Base-by-base conservation (phyloP, 2,797 vertebrate genomes). In the Pelodytes ibericus region DNA sequence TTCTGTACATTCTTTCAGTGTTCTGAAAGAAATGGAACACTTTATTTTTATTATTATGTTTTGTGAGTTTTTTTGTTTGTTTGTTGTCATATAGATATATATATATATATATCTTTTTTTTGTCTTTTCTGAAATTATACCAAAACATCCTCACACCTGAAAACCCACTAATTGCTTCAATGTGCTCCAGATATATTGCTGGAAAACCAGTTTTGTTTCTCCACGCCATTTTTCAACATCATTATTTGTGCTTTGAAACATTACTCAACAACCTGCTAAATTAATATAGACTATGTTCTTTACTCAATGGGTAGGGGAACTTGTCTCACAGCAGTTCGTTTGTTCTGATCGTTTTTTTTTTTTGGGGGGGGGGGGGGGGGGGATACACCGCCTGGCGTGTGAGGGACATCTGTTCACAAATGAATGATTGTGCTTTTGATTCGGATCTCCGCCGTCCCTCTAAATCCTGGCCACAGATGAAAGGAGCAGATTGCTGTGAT, bases 401-500 rank as follows among this genome's bases (percentile, higher is more conserved):
- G 85, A 86, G 86, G 80, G 89, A 88, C 87, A 84, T 85, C 89
- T 86, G 88, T 88, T 86, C 92, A 93, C 93, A 91, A 90, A 90
- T 85, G 87, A 90, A 61, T 83, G 86, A 90, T 92, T 94, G 92
- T 92, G 87, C 88, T 90, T 83, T 90, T 82, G 84, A 81, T 84
- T 84, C 68, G 84, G 91, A 92, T 89, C 92, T 89, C 89, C 86
- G 86, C 80, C 39, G 87, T 82, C 72, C 20, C 83, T 84, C 80
- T 79, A 77, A 80, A 83, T 73, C 86, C 87, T 84, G 87, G 89
- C 90, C 82, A 84, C 83, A 83, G 89, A 91, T 93, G 90, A 95
- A 92, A 92, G 90, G 89, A 75, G 72, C 88, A 85, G 88, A 84
- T 86, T 90, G 90, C 89, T 75, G 71, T 75, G 85, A 88, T 89